phyloP scores from a whole-genome alignment of 1,140 invertebrate genomes.

The Sipha flava region DNA sequence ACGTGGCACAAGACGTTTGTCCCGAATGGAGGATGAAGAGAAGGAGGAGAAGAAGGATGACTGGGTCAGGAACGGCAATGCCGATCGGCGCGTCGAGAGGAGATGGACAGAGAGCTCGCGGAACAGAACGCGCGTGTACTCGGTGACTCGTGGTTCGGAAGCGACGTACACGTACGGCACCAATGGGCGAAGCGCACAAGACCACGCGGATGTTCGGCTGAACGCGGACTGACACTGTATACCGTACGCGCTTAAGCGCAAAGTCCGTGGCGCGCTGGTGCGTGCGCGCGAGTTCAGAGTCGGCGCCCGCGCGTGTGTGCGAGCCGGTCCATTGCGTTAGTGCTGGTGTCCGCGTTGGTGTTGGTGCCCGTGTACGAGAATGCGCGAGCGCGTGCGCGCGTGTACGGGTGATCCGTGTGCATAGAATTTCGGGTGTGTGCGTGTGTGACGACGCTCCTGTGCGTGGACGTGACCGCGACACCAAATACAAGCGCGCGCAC shows the following conservation, averaged over 20 bases:
- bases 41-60: too few species aligned
- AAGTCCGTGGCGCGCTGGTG: neutral
- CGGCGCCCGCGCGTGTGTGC: neutral
- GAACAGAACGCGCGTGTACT: too few species aligned
- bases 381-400: neutral
- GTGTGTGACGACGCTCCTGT: neutral
- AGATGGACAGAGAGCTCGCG: too few species aligned
- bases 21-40: too few species aligned
- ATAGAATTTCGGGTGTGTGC: neutral
- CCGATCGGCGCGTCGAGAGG: too few species aligned
- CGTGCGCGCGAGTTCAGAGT: neutral
- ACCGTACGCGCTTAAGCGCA: neutral
- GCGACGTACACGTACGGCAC: neutral
- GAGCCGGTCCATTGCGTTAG: too few species aligned
- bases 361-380: too few species aligned
- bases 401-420: too few species aligned
- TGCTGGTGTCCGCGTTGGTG: too few species aligned
- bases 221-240: constrained; percentile 1
- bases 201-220: neutral
- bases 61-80: too few species aligned
- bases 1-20: too few species aligned
- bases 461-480: constrained; percentile 23
- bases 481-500: neutral
- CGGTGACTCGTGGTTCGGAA: too few species aligned
- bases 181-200: neutral